Percentiles rank a stretch among this genome's conserved stretches.
Conservation (phyloP, 2,797 vertebrate species). For the Staurois parvus region DNA sequence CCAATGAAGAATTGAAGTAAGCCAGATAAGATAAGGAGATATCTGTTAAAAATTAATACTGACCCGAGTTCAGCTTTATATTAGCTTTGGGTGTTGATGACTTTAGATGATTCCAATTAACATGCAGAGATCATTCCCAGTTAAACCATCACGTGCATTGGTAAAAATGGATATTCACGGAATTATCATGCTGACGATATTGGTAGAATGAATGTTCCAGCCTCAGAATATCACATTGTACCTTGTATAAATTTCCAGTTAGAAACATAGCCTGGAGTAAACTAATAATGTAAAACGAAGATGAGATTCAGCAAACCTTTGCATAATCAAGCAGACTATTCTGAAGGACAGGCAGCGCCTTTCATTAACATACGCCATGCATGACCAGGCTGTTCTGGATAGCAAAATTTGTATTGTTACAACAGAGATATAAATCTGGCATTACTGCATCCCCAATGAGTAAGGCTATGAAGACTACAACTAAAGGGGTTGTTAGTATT, state of each 20-base stretch:
- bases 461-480: neutral
- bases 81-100: neutral
- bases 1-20: neutral
- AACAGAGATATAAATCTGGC: neutral
- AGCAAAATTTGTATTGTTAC: conserved; percentile 3
- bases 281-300: conserved; percentile 45
- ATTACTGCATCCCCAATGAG: neutral
- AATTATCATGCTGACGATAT: conserved; percentile 8
- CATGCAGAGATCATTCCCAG: neutral
- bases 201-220: conserved; percentile 27
- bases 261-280: conserved; percentile 43
- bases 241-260: conserved; percentile 28
- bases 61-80: neutral
- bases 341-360: conserved; percentile 6
- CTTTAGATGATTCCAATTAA: neutral
- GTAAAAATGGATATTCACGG: neutral
- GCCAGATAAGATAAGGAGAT: neutral
- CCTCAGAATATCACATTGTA: conserved; percentile 19
- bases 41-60: neutral
- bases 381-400: conserved; percentile 6
- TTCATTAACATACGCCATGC: conserved; percentile 19
- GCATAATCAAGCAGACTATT: conserved; percentile 41
- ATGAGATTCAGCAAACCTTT: conserved; percentile 43
- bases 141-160: conserved; percentile 1
- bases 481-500: neutral